Evolutionary conservation across 64 coral and sea anemone species (phyloP).

Genomic region (Dendrophyllia cribrosa): DNA sequence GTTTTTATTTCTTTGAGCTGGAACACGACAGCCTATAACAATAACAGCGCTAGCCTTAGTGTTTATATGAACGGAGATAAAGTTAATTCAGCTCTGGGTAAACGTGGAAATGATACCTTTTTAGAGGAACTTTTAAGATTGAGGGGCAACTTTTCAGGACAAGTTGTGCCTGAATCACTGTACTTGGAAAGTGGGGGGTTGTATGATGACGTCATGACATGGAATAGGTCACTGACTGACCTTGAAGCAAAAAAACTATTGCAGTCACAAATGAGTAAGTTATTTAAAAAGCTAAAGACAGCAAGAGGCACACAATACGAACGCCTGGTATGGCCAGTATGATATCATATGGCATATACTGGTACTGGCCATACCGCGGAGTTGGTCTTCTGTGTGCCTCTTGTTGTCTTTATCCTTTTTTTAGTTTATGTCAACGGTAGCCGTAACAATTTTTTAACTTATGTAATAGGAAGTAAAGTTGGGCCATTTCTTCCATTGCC

Average conservation of each 20-base stretch:
- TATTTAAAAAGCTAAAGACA: not conserved
- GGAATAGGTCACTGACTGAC: slow-evolving; percentile 19
- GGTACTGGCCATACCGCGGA: too few species aligned
- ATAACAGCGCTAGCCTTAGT: not conserved
- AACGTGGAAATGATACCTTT: not conserved
- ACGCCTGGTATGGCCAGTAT: too few species aligned
- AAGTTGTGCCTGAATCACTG: not conserved
- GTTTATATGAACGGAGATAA: not conserved
- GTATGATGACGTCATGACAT: slow-evolving; percentile 54
- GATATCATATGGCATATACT: too few species aligned
- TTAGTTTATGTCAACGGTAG: too few species aligned
- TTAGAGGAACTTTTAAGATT: not conserved
- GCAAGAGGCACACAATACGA: too few species aligned
- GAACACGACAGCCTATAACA: not conserved
- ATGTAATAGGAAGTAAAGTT: too few species aligned
- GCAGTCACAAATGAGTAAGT: slow-evolving; percentile 62
- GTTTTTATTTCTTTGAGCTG: not conserved
- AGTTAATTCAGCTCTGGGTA: not conserved
- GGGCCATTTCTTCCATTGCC: too few species aligned
- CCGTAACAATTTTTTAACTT: too few species aligned
- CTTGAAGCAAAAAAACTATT: slow-evolving; percentile 39
- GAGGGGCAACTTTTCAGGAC: not conserved
- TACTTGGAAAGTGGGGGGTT: slow-evolving; percentile 32
- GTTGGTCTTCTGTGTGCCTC: too few species aligned
- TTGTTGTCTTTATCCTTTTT: too few species aligned